Conservation (phyloP, 2,888 invertebrate species). For the Cacoxenus indagator region DNA sequence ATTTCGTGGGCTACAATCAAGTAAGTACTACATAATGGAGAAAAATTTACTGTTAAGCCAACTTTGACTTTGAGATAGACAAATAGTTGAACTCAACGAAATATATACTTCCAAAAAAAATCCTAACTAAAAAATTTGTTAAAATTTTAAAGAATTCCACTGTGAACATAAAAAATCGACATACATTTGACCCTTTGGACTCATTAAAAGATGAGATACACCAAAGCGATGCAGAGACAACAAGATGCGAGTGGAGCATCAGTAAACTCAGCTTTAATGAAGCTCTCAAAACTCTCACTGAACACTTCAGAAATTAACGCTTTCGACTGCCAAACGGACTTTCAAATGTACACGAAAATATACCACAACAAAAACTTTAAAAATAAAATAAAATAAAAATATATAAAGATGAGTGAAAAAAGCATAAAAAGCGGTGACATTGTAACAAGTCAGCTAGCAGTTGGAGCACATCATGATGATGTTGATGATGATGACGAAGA, state of each 20-base stretch:
- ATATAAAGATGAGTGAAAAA: no score
- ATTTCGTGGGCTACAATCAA: no score
- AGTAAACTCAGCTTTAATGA: slow-evolving; percentile 8
- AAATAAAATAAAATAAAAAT: not conserved
- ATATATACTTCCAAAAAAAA: not conserved
- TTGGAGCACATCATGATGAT: not conserved
- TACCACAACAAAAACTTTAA: slow-evolving; percentile 19
- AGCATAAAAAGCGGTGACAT: slow-evolving; percentile 21
- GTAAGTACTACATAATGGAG: no score
- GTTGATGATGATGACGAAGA: slow-evolving; percentile 32
- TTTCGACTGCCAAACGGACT: slow-evolving; percentile 64
- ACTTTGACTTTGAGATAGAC: slow-evolving; percentile 2
- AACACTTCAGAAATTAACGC: slow-evolving; percentile 63
- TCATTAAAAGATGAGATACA: slow-evolving; percentile 44
- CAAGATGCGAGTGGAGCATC: slow-evolving; percentile 39
- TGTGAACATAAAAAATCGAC: slow-evolving; percentile 56
- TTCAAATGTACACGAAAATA: slow-evolving; percentile 55
- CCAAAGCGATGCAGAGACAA: slow-evolving; percentile 24
- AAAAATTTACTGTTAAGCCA: slow-evolving; percentile 15
- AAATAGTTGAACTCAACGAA: not conserved
- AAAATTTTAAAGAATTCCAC: slow-evolving; percentile 46
- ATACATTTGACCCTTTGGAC: slow-evolving; percentile 58
- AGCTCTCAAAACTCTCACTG: slow-evolving; percentile 54
- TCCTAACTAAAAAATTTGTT: slow-evolving; percentile 52
- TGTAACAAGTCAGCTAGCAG: slow-evolving; percentile 35